phyloP scores from a whole-genome alignment of 2,888 invertebrate genomes.

The Drosophila ustulata region DNA sequence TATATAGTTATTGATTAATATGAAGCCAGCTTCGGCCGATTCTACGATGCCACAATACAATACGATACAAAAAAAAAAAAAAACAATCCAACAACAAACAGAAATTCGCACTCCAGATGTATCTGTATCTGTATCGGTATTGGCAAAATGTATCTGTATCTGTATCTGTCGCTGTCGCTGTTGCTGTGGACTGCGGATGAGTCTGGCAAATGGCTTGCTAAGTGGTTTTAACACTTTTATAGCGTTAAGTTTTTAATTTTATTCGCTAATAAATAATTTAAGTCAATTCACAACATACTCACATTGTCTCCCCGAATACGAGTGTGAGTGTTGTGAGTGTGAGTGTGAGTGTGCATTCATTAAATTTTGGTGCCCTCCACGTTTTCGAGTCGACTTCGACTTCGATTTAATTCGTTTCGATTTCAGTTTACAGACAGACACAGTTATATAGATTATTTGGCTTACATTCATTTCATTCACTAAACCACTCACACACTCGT shows the following conservation, averaged over 20 bases:
- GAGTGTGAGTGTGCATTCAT: conserved; percentile 69
- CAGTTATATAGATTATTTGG: conserved; percentile 4
- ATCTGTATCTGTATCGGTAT: conserved; percentile 1
- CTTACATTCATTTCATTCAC: conserved; percentile 56
- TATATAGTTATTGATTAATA: conserved; percentile 17
- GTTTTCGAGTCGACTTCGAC: conserved; percentile 48
- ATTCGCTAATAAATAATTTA: conserved; percentile 81
- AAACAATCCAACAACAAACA: conserved; percentile 12
- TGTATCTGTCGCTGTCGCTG: conserved; percentile 2
- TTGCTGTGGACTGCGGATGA: conserved; percentile 22
- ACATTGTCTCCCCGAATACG: conserved; percentile 30
- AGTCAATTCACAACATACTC: conserved; percentile 74
- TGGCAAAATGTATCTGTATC: conserved; percentile 10
- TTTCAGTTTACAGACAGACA: conserved; percentile 34
- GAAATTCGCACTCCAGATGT: conserved; percentile 13
- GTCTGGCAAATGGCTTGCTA: conserved; percentile 77
- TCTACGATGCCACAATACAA: conserved; percentile 26
- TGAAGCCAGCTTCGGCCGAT: conserved; percentile 29
- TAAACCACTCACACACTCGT: conserved; percentile 32
- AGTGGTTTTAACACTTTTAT: conserved; percentile 83
- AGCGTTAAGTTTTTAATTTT: conserved; percentile 82
- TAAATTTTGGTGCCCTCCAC: conserved; percentile 60
- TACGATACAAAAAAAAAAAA: too few species aligned
- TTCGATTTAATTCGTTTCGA: conserved; percentile 56
- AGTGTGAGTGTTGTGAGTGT: conserved; percentile 25